Percentiles rank a stretch among this genome's conserved stretches.
Conservation (phyloP, 2,797 vertebrate genomes). For the Phrynocephalus vlangalii region DNA sequence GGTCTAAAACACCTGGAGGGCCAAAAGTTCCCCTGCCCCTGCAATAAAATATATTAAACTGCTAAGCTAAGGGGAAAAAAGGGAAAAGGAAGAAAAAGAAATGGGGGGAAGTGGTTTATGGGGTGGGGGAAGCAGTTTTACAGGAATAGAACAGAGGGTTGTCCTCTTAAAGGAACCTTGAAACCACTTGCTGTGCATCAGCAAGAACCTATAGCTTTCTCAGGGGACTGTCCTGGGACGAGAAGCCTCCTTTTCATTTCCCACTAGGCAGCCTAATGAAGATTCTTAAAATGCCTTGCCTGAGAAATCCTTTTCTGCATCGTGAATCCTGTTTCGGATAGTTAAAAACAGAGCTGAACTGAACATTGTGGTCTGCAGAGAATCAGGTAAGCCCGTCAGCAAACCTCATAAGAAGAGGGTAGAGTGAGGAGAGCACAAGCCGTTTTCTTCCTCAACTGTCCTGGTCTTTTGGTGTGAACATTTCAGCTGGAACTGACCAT, state of each 20-base stretch:
- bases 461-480: not conserved
- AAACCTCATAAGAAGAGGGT: not conserved
- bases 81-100: too few species aligned
- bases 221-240: not conserved
- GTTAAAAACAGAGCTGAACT: not conserved
- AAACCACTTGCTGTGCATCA: not conserved
- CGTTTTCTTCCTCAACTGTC: not conserved
- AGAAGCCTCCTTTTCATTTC: not conserved
- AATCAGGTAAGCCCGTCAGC: not conserved
- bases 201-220: not conserved
- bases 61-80: too few species aligned
- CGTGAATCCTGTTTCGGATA: not conserved
- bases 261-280: not conserved
- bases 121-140: conserved; percentile 2
- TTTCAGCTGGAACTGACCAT: not conserved
- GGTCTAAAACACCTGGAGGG: too few species aligned
- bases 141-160: conserved; percentile 30
- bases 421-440: not conserved
- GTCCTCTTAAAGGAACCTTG: conserved; percentile 3
- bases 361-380: not conserved
- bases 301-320: not conserved
- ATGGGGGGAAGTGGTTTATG: too few species aligned
- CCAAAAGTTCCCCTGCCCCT: too few species aligned
- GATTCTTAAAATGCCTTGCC: not conserved
- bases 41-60: too few species aligned